Evolutionary conservation across 2,888 invertebrate species (phyloP).

Genomic region (Tineola bisselliella): DNA sequence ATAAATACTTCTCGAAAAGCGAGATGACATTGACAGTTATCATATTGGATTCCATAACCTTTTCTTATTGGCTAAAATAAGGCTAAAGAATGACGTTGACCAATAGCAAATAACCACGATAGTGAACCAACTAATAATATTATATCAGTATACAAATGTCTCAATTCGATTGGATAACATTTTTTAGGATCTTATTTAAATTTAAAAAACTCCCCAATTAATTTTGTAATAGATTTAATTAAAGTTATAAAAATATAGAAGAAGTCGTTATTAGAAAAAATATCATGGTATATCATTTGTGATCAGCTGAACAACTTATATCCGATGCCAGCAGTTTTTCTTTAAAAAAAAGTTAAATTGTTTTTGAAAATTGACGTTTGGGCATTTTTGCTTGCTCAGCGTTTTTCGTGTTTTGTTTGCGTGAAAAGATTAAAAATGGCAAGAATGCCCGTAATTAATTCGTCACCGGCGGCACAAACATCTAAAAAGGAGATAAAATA

Average conservation of each 20-base stretch:
- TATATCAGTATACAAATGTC: conserved; percentile 31
- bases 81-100: conserved; percentile 18
- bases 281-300: too few relatives aligned
- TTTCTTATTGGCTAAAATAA: not conserved
- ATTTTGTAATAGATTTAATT: too few relatives aligned
- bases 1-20: not conserved
- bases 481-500: not conserved
- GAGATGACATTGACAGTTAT: conserved; percentile 9
- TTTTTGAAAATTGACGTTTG: not conserved
- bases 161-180: conserved; percentile 31
- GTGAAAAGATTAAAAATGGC: not conserved
- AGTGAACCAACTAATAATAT: conserved; percentile 32
- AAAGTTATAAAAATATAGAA: too few relatives aligned
- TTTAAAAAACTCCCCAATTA: too few relatives aligned
- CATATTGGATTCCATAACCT: not conserved
- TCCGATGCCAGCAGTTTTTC: too few relatives aligned
- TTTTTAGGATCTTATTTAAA: not conserved
- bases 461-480: not conserved
- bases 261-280: too few relatives aligned
- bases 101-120: conserved; percentile 39
- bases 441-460: not conserved
- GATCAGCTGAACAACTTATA: too few relatives aligned
- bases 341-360: too few relatives aligned
- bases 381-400: not conserved
- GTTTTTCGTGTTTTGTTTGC: too few relatives aligned